Evolutionary conservation across 1,140 invertebrate species (phyloP).

Genomic region (Brachionus calyciflorus): DNA sequence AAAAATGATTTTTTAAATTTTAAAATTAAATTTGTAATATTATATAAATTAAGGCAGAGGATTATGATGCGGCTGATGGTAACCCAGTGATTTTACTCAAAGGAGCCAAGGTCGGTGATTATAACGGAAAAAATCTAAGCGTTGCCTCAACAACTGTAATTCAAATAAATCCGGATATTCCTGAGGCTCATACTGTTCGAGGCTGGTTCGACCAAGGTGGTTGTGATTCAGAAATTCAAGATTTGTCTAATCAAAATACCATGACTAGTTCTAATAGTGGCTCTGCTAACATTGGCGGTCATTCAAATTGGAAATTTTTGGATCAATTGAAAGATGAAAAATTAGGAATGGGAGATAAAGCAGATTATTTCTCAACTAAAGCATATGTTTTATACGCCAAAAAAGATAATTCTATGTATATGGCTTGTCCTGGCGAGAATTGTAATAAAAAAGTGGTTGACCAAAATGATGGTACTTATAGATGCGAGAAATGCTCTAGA

Average conservation of each 20-base stretch:
- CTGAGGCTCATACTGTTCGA: conserved; percentile 76
- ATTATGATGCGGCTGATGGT: conserved; percentile 69
- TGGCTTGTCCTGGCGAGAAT: conserved; percentile 71
- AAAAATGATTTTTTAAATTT: too few relatives aligned
- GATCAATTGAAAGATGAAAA: conserved; percentile 68
- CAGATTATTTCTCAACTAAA: conserved; percentile 74
- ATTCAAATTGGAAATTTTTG: conserved; percentile 67
- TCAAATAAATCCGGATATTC: conserved; percentile 81
- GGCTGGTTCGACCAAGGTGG: conserved; percentile 84
- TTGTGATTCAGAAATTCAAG: conserved; percentile 55
- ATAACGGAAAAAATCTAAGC: conserved; percentile 60
- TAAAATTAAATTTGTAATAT: not conserved
- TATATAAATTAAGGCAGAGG: conserved; percentile 68
- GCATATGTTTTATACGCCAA: conserved; percentile 70
- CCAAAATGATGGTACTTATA: conserved; percentile 76
- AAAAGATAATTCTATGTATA: conserved; percentile 78
- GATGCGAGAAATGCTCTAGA: conserved; percentile 88
- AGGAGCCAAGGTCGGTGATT: conserved; percentile 72
- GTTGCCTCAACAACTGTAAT: conserved; percentile 54
- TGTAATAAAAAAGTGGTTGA: conserved; percentile 93
- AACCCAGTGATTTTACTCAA: conserved; percentile 81
- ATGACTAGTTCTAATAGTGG: conserved; percentile 46
- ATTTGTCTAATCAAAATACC: conserved; percentile 47
- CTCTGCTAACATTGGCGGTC: conserved; percentile 49
- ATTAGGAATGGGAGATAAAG: conserved; percentile 65